A percentile compares a stretch with the other conserved stretches of the same genome.
Evolutionary conservation across 2,888 invertebrate species (phyloP).

Genomic region (Leptopterna dolabrata): DNA sequence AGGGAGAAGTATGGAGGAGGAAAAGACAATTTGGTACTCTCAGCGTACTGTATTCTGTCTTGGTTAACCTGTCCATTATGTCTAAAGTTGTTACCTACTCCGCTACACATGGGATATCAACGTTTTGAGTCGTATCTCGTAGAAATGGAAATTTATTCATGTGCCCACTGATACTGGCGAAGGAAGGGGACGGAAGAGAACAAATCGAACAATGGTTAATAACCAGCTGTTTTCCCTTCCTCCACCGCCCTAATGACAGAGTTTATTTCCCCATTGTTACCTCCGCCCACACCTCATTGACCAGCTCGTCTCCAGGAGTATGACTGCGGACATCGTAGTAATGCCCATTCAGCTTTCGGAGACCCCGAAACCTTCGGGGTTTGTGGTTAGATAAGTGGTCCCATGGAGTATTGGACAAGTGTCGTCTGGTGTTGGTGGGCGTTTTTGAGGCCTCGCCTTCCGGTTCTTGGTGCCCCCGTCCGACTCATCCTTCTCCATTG

Average conservation of each 20-base stretch:
- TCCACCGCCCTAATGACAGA: not conserved
- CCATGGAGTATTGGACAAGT: not conserved
- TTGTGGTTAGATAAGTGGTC: not conserved
- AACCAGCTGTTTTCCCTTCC: not conserved
- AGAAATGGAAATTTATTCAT: not conserved
- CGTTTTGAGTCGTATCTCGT: not conserved
- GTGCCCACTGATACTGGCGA: not conserved
- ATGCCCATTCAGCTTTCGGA: not conserved
- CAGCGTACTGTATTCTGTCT: too few relatives aligned
- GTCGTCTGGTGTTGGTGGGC: not conserved
- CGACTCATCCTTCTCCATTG: not conserved
- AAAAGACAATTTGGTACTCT: too few relatives aligned
- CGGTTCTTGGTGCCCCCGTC: not conserved
- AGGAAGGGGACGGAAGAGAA: not conserved
- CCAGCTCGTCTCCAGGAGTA: not conserved
- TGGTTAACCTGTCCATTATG: too few relatives aligned
- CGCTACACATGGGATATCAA: not conserved
- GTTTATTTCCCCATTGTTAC: not conserved
- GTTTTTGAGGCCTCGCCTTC: not conserved
- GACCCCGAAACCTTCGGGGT: not conserved
- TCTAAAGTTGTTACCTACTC: too few relatives aligned
- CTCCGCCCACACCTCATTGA: not conserved
- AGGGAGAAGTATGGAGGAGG: too few relatives aligned
- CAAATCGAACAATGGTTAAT: constrained; percentile 11
- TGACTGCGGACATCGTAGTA: not conserved